Conservation (phyloP, 1,140 invertebrate genomes). For the Adoxophyes honmai region DNA sequence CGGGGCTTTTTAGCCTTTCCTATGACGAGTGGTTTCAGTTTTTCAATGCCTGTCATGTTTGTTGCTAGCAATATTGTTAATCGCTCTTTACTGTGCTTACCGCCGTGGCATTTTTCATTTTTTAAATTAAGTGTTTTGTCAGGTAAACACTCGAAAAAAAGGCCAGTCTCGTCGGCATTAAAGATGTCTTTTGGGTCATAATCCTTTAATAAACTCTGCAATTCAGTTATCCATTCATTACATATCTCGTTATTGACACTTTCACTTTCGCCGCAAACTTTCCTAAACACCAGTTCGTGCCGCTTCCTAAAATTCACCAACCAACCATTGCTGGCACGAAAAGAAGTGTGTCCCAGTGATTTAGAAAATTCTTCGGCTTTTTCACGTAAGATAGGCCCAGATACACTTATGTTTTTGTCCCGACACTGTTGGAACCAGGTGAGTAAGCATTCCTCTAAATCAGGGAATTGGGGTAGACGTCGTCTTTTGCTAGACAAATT, state of each 20-base stretch:
- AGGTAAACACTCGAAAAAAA: conserved; percentile 68
- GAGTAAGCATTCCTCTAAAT: no score
- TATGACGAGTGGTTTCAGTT: conserved; percentile 66
- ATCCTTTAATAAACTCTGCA: conserved; percentile 14
- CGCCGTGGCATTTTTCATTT: conserved; percentile 51
- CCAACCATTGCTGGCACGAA: no score
- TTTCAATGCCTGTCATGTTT: conserved; percentile 67
- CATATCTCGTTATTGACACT: conserved; percentile 19
- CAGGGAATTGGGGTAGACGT: no score
- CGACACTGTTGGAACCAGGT: no score
- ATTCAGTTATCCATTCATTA: conserved; percentile 16
- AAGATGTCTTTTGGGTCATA: conserved; percentile 63
- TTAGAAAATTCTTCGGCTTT: conserved; percentile 16
- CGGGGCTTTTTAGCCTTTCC: conserved; percentile 68
- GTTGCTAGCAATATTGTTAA: conserved; percentile 62
- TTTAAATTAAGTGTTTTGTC: conserved; percentile 61
- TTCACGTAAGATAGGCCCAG: no score
- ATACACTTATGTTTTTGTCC: no score
- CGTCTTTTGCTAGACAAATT: no score
- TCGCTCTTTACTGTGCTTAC: conserved; percentile 68
- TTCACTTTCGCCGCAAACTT: conserved; percentile 17
- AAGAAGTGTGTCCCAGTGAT: no score
- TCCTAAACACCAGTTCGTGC: no score
- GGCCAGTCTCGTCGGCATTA: conserved; percentile 72
- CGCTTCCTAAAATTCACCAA: no score